A percentile compares a stretch with the other conserved stretches of the same genome.
Conservation (phyloP, 1,140 invertebrate species). For the Drosophila pallidifrons region DNA sequence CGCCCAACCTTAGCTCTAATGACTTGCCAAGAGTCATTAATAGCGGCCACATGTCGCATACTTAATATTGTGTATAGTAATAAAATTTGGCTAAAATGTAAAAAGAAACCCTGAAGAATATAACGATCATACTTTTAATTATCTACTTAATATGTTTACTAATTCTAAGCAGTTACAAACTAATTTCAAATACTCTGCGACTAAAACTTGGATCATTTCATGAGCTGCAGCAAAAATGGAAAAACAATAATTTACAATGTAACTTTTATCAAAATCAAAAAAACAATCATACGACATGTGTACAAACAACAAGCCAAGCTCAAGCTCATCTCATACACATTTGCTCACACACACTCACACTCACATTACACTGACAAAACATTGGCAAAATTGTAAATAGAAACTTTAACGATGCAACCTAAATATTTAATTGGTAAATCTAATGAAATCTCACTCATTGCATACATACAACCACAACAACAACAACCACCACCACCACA, state of each 20-base stretch:
- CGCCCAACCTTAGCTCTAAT: constrained; percentile 28
- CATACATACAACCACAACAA: constrained; percentile 66
- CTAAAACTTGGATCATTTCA: constrained; percentile 25
- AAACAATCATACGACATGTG: constrained; percentile 10
- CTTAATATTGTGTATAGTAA: constrained; percentile 65
- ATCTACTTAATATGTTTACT: background rate
- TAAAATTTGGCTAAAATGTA: constrained; percentile 29
- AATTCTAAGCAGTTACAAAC: constrained; percentile 29
- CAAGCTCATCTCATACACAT: constrained; percentile 17
- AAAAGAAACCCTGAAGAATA: constrained; percentile 39
- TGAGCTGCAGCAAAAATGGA: constrained; percentile 6
- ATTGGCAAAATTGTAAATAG: constrained; percentile 65
- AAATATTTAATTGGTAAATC: constrained; percentile 74
- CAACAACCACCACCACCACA: constrained; percentile 35
- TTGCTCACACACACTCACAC: constrained; percentile 10
- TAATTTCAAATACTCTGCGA: constrained; percentile 29
- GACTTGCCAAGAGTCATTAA: constrained; percentile 55
- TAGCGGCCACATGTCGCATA: constrained; percentile 68
- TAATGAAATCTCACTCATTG: constrained; percentile 79
- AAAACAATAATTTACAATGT: background rate
- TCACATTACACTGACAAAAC: constrained; percentile 14
- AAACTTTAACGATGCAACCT: constrained; percentile 39
- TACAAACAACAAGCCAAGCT: constrained; percentile 16
- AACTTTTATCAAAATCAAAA: background rate
- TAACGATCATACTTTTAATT: constrained; percentile 5